These are phyloP conservation scores for Priocnemis perturbator DNA, from an alignment of 2,888 invertebrate species.

Conservation along the genomic window DNA sequence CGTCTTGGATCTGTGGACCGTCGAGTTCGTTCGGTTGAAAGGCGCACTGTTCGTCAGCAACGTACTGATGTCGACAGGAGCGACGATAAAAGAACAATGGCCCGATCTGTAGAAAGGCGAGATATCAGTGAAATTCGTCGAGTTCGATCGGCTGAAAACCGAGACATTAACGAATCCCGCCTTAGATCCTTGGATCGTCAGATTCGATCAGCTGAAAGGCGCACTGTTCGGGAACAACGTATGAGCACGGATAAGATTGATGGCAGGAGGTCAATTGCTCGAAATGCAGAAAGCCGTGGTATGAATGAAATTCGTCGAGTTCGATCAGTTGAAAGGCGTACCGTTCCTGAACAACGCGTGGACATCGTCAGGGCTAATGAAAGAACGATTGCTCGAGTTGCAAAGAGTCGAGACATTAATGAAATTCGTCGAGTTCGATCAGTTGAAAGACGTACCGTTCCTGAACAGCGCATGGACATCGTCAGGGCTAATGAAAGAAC, in stretches of 20 bases:
- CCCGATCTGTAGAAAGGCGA: conserved; percentile 17
- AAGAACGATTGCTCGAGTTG: too few relatives aligned
- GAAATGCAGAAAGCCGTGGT: not conserved
- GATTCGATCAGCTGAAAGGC: too few relatives aligned
- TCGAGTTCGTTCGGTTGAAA: not conserved
- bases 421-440: not conserved
- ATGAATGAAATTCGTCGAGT: not conserved
- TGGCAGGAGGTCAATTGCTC: not conserved
- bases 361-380: too few relatives aligned
- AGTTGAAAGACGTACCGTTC: too few relatives aligned
- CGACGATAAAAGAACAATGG: not conserved
- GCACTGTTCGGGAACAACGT: too few relatives aligned
- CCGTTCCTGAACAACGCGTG: too few relatives aligned
- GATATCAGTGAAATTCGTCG: not conserved
- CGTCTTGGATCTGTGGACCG: not conserved
- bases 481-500: too few relatives aligned
- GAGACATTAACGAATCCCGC: too few relatives aligned
- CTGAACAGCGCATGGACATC: too few relatives aligned
- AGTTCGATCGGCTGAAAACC: not conserved
- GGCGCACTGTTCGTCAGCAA: not conserved
- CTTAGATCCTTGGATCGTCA: too few relatives aligned
- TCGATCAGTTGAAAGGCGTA: too few relatives aligned
- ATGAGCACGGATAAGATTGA: too few relatives aligned
- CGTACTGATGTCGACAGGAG: not conserved
- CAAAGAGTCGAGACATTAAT: not conserved